A percentile compares a stretch with the other conserved stretches of the same genome.
phyloP scores from a whole-genome alignment of 2,888 invertebrate species.

The Rhamnusium bicolor region DNA sequence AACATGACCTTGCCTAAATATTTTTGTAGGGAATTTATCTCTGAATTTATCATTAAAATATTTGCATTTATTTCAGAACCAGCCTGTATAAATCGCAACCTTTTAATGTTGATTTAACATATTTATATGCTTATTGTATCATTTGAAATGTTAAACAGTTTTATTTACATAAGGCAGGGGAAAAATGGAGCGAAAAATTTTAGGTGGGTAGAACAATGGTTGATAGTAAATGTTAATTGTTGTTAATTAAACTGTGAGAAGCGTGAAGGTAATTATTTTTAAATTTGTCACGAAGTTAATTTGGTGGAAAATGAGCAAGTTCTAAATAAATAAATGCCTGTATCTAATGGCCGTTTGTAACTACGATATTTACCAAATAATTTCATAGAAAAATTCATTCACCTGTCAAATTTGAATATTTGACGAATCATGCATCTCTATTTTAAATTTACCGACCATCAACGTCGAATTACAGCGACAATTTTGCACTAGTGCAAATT shows the following conservation, averaged over 20 bases:
- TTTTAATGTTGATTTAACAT: background rate
- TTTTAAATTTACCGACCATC: no score
- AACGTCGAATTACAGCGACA: no score
- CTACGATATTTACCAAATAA: no score
- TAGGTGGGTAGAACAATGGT: conserved; percentile 12
- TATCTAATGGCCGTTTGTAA: no score
- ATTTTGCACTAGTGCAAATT: no score
- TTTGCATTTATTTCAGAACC: background rate
- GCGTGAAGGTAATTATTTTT: background rate
- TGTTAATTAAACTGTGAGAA: background rate
- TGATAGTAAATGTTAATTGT: background rate
- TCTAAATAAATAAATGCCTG: no score
- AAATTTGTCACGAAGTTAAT: background rate
- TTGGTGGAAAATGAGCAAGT: background rate
- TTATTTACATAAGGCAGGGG: background rate
- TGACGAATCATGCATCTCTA: no score
- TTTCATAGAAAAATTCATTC: no score
- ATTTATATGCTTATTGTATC: background rate
- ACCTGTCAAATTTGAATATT: no score
- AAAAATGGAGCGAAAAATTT: conserved; percentile 12
- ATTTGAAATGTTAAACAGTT: conserved; percentile 9
- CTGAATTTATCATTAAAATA: background rate
- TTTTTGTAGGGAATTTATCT: background rate
- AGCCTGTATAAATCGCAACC: background rate
- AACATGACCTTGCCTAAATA: background rate